Evolutionary conservation across 2,113 vertebrate genomes (phyloP).

Genomic region (Perognathus longimembris): DNA sequence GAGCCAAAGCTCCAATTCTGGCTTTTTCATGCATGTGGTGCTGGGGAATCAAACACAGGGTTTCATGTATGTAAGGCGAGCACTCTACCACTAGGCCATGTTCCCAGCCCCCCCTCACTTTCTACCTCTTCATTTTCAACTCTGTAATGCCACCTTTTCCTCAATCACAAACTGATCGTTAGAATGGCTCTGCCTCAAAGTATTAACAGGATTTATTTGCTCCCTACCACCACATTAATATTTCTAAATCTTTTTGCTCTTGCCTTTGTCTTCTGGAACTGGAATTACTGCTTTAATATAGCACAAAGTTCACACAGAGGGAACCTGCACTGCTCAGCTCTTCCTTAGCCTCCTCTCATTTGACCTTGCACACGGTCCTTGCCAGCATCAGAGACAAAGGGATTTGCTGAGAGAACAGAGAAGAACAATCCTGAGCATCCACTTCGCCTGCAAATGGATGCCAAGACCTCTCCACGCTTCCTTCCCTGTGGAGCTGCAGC

Average conservation of each 20-base stretch:
- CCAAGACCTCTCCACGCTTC: not conserved
- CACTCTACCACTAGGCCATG: too few species aligned
- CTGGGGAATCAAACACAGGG: too few species aligned
- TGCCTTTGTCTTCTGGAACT: not conserved
- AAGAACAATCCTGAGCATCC: not conserved
- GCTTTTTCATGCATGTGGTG: too few species aligned
- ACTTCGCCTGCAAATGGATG: not conserved
- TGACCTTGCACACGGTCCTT: not conserved
- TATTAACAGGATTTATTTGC: slow-evolving; percentile 30
- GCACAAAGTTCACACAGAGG: not conserved
- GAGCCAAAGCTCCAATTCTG: too few species aligned
- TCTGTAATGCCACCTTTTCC: not conserved
- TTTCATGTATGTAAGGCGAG: too few species aligned
- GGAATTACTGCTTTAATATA: slow-evolving; percentile 16
- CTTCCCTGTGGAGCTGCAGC: not conserved
- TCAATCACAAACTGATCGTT: not conserved
- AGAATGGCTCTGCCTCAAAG: not conserved
- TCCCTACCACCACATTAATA: not conserved
- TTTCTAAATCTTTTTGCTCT: not conserved
- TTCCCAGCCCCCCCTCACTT: not conserved
- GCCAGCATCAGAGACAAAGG: not conserved
- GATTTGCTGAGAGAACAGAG: not conserved
- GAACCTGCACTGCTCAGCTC: slow-evolving; percentile 1
- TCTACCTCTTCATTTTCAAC: not conserved
- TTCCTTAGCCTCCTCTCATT: not conserved